Base-by-base conservation (phyloP, 2,888 invertebrate species). In the Stenodera caucasica region DNA sequence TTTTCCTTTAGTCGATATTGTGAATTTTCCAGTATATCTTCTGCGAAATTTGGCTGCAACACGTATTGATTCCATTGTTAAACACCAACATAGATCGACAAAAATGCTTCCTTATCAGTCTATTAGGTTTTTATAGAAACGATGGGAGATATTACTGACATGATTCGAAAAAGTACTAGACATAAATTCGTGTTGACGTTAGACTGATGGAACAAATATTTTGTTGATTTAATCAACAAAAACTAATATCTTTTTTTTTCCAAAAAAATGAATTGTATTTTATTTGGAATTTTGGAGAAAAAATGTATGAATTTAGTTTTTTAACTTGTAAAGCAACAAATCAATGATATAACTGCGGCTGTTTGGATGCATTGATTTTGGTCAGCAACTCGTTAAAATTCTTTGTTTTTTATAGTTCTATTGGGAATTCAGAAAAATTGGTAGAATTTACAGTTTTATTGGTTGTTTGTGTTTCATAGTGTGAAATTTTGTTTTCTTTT, bases 341-440 rank as follows among this genome's bases (percentile, higher is more conserved):
- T 37, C 37, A 15, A 37, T 15, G 37, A 37, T 37, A 37, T 45
- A 45, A 21, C 45, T 12, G 45, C 45, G 45, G 21, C 21, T 21
- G 45, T 21, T 45, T 45, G 45, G 21, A 45, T 21, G 21, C 45
- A 45, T 45, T 45, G 45, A 45, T 45, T 45, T 45, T 21, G 45
- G 45, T 45, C 45, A 21, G 45, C 21, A 45, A 45, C 45, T 45
- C 45, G 45, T 45, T 45, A 45, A 45, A 45, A 45, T 45, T 45
- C 45, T 45, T 45, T 45, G 45, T 45, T 45, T 45, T 45, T 45
- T 45, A 45, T 45, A 45, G 45, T 9, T 11, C 45, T 21, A 15
- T 12, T 21, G 45, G 45, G 45, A 45, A 18, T 45, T 45, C 11
- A 18, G 45, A 21, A 45, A 45, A 45, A 45, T 45, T 45, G 45